Evolutionary conservation across 2,797 vertebrate species (phyloP).

Genomic region (Carduelis carduelis): DNA sequence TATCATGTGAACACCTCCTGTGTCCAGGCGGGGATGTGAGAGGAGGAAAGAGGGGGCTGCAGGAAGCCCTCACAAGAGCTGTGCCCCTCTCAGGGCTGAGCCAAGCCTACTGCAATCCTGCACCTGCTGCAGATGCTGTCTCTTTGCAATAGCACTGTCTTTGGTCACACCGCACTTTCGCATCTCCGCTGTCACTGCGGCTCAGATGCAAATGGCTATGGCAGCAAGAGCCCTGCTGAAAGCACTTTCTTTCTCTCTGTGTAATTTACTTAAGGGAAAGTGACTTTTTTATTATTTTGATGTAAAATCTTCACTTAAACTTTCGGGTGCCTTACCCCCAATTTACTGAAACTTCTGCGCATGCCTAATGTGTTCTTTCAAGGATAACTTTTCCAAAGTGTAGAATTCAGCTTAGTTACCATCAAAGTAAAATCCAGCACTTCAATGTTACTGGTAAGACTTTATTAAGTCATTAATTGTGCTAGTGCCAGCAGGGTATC

Average conservation of each 20-base stretch:
- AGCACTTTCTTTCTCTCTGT: neutral
- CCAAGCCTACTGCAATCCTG: neutral
- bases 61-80: neutral
- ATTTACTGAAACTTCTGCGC: neutral
- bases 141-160: rapidly evolving
- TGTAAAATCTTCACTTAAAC: neutral
- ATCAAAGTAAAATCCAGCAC: neutral
- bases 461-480: conserved; percentile 38
- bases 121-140: neutral
- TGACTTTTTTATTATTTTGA: neutral
- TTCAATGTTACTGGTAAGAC: neutral
- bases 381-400: neutral
- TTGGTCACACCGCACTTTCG: rapidly evolving
- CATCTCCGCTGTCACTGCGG: neutral
- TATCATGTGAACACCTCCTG: rapidly evolving
- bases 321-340: rapidly evolving
- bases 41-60: neutral
- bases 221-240: neutral
- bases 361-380: neutral
- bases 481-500: neutral
- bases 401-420: neutral
- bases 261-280: neutral
- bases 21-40: neutral
- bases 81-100: neutral
- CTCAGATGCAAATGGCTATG: neutral